Evolutionary conservation across 2,113 vertebrate genomes (phyloP).

Genomic region (Pseudorasbora parva): DNA sequence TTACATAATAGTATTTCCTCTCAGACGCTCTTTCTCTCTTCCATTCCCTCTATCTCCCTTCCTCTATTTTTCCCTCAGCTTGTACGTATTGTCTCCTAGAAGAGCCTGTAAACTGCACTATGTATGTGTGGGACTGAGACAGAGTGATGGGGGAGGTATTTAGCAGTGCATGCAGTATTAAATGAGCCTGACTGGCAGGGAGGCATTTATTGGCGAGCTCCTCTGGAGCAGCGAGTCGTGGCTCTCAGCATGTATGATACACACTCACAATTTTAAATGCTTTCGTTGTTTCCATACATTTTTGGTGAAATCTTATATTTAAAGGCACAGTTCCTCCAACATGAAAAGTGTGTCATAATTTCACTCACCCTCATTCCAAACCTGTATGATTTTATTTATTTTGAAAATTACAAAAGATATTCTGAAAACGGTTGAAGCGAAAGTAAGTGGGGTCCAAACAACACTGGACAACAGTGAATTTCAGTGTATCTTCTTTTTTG

Average conservation of each 20-base stretch:
- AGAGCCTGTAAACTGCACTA: conserved; percentile 52
- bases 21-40: conserved; percentile 32
- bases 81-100: conserved; percentile 49
- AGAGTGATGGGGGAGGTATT: conserved; percentile 81
- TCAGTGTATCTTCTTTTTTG: not conserved
- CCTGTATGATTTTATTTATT: not conserved
- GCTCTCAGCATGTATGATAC: conserved; percentile 22
- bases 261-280: conserved; percentile 27
- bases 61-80: conserved; percentile 33
- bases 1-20: conserved; percentile 98
- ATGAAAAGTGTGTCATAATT: not conserved
- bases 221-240: conserved; percentile 34
- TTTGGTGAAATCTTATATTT: not conserved
- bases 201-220: conserved; percentile 51
- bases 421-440: not conserved
- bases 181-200: conserved; percentile 47
- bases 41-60: conserved; percentile 31
- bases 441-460: not conserved
- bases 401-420: not conserved
- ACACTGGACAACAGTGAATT: not conserved
- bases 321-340: not conserved
- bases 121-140: conserved; percentile 26
- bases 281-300: not conserved
- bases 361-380: not conserved
- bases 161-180: conserved; percentile 75